Evolutionary conservation across 2,113 vertebrate genomes (phyloP).

Genomic region (Grammomys dolichurus): DNA sequence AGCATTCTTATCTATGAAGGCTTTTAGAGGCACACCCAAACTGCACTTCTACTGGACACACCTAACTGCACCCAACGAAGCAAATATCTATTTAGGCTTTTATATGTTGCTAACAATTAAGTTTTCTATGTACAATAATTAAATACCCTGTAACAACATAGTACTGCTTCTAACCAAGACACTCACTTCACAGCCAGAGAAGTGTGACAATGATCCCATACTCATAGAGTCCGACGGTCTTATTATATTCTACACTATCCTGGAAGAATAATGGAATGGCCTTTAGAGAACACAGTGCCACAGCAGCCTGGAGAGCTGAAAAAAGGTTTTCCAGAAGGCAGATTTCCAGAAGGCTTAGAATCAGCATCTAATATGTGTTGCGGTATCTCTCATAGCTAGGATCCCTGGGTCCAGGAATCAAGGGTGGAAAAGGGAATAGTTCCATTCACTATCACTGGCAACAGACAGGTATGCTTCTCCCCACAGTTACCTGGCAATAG

Average conservation of each 20-base stretch:
- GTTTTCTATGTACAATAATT: too few relatives aligned
- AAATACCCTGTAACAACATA: too few relatives aligned
- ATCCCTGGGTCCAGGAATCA: background rate
- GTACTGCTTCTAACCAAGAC: background rate
- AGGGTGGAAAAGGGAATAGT: background rate
- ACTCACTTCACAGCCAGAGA: background rate
- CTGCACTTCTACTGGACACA: too few relatives aligned
- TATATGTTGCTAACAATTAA: too few relatives aligned
- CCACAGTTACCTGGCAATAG: too few relatives aligned
- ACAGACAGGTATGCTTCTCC: too few relatives aligned
- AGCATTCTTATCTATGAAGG: too few relatives aligned
- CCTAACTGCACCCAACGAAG: too few relatives aligned
- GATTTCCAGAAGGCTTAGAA: background rate
- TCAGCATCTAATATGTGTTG: background rate
- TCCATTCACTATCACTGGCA: background rate
- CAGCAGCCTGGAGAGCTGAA: background rate
- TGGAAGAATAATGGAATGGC: background rate
- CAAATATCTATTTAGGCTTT: too few relatives aligned
- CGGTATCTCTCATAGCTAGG: background rate
- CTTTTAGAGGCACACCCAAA: too few relatives aligned
- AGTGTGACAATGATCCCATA: background rate
- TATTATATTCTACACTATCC: background rate
- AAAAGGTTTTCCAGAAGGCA: background rate
- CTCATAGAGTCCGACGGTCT: background rate
- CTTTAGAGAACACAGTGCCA: background rate